phyloP scores from a whole-genome alignment of 2,113 vertebrate genomes.

The Catharus fuscescens region DNA sequence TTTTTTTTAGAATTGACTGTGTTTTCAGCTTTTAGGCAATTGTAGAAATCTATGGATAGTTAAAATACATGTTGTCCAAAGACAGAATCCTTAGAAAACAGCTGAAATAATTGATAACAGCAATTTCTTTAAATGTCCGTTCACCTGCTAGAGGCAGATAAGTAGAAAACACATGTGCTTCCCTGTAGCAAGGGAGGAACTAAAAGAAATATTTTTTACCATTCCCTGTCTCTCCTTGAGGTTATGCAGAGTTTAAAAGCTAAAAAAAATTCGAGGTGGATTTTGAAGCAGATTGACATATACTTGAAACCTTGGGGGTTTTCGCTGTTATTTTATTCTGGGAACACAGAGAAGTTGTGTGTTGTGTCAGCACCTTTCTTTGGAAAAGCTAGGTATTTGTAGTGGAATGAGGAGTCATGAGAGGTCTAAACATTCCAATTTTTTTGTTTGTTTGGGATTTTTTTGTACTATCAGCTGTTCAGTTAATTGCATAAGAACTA shows the following conservation, averaged over 20 bases:
- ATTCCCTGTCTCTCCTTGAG: background rate
- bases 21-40: background rate
- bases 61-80: background rate
- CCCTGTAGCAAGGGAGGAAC: background rate
- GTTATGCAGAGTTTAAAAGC: background rate
- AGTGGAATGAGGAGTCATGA: background rate
- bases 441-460: background rate
- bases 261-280: background rate
- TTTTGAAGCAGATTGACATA: background rate
- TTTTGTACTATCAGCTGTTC: rapidly evolving
- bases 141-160: slow-evolving; percentile 1
- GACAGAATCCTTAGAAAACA: background rate
- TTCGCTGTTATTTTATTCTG: background rate
- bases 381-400: background rate
- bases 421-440: background rate
- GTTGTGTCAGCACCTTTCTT: background rate
- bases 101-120: slow-evolving; percentile 22
- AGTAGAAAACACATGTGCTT: background rate
- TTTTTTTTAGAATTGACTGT: background rate
- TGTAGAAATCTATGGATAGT: background rate
- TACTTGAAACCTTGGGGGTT: background rate
- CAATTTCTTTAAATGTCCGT: background rate
- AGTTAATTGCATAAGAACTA: background rate
- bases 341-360: background rate
- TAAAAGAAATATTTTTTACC: background rate